Percentiles rank a stretch among this genome's conserved stretches.
Evolutionary conservation across 2,113 vertebrate species (phyloP).

Genomic region (Datnioides undecimradiatus): DNA sequence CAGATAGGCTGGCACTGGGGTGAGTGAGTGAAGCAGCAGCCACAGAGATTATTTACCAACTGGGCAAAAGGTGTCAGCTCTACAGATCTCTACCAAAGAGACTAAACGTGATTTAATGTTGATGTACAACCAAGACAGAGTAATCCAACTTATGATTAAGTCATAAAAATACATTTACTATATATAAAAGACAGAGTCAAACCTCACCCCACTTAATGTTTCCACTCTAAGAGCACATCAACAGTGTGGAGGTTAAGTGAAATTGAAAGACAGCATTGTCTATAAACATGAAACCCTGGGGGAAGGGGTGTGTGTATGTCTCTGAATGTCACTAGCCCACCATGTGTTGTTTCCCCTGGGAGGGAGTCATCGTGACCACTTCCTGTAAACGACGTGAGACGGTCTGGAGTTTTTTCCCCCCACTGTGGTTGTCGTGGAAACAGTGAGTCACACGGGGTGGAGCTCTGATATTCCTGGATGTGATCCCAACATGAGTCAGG

Average conservation of each 20-base stretch:
- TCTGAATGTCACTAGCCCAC: neutral
- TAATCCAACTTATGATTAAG: too few relatives aligned
- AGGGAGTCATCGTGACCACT: slow-evolving; percentile 56
- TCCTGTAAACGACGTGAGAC: slow-evolving; percentile 64
- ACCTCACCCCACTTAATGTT: neutral
- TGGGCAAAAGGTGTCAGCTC: too few relatives aligned
- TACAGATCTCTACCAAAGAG: neutral
- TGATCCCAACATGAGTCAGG: slow-evolving; percentile 39
- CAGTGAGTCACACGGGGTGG: slow-evolving; percentile 73
- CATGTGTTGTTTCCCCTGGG: neutral
- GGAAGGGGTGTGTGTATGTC: neutral
- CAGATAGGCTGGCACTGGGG: too few relatives aligned
- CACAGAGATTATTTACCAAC: too few relatives aligned
- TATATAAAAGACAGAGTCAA: neutral
- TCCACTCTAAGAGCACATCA: neutral
- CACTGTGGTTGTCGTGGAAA: slow-evolving; percentile 61
- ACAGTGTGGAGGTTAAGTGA: neutral
- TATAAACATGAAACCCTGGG: neutral
- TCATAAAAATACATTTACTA: too few relatives aligned
- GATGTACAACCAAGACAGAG: too few relatives aligned
- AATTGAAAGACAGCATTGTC: neutral
- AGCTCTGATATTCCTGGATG: slow-evolving; percentile 61
- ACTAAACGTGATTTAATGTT: neutral
- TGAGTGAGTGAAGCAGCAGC: too few relatives aligned
- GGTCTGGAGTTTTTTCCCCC: slow-evolving; percentile 5